Conservation (phyloP, 2,113 vertebrate species). For the Clarias batrachus region DNA sequence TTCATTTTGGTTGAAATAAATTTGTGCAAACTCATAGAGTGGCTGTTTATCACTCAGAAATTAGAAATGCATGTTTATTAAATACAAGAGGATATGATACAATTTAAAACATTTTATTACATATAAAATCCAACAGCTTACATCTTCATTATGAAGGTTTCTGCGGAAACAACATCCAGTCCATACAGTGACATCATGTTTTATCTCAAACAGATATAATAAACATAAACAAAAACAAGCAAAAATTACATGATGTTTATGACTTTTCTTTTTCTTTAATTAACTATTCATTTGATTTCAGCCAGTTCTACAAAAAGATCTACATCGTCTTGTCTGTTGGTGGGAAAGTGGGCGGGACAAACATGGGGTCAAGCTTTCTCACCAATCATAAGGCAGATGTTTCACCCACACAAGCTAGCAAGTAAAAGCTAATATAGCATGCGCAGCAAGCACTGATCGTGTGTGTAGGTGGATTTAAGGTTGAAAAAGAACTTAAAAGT, state of each 20-base stretch:
- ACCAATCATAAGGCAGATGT: not conserved
- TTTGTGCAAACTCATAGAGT: slow-evolving; percentile 57
- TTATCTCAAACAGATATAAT: not conserved
- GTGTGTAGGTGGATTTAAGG: not conserved
- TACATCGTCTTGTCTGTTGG: not conserved
- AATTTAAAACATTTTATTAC: not conserved
- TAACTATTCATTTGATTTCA: no score
- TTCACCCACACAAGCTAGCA: not conserved
- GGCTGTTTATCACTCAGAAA: not conserved
- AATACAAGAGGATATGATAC: not conserved
- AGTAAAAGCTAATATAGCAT: no score
- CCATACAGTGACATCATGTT: not conserved
- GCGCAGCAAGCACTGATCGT: not conserved
- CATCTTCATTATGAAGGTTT: not conserved
- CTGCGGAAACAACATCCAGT: not conserved
- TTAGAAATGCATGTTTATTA: not conserved
- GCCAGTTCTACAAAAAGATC: not conserved
- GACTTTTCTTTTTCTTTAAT: no score
- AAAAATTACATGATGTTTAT: no score
- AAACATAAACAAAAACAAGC: no score
- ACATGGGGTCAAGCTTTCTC: not conserved
- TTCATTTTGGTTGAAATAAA: slow-evolving; percentile 77
- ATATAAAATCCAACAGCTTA: not conserved
- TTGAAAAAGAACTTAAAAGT: no score
- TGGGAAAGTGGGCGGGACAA: not conserved